Evolutionary conservation across 2,797 vertebrate genomes (phyloP).

Genomic region (Pseudochirops cupreus): DNA sequence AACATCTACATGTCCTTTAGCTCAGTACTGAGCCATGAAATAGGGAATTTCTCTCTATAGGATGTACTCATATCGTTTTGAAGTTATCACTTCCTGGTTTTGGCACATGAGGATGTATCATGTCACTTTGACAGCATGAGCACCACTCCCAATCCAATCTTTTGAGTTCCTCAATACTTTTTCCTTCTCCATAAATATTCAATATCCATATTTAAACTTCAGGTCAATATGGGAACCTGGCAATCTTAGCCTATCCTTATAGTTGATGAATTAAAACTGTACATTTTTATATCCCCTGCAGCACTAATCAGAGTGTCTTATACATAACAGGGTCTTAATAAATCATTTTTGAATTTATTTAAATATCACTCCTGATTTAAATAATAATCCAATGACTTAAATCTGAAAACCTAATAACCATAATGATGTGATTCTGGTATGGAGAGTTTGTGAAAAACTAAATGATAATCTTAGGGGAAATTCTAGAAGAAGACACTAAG

Average conservation of each 20-base stretch:
- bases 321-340: neutral
- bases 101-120: constrained; percentile 12
- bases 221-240: neutral
- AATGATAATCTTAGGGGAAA: constrained; percentile 70
- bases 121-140: neutral
- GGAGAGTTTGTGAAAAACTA: constrained; percentile 29
- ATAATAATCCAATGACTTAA: constrained; percentile 66
- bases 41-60: neutral
- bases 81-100: constrained; percentile 27
- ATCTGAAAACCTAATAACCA: constrained; percentile 63
- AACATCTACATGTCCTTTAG: neutral
- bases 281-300: neutral
- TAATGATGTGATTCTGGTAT: constrained; percentile 53
- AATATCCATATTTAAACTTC: neutral
- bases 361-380: constrained; percentile 59
- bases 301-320: neutral
- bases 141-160: neutral
- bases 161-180: neutral
- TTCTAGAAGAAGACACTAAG: constrained; percentile 65
- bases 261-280: constrained; percentile 34
- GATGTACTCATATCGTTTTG: neutral
- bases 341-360: constrained; percentile 16
- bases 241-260: neutral
- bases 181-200: neutral
- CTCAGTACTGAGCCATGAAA: constrained; percentile 1